These are phyloP conservation scores for Rhyacichthys aspro DNA, from an alignment of 2,797 vertebrate species.

Conservation along the genomic window DNA sequence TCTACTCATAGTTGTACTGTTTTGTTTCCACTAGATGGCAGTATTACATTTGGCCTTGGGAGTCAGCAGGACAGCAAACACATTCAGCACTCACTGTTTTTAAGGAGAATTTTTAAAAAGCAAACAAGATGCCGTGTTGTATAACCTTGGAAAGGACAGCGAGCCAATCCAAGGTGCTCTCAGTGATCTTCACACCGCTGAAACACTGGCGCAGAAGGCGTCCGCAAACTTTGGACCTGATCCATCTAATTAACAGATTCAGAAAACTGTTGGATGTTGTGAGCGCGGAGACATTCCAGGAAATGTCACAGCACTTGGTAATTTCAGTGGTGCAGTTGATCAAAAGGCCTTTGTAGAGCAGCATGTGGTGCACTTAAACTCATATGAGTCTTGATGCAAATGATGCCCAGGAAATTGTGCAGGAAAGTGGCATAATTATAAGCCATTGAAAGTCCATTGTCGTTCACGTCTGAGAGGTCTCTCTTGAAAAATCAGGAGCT, in stretches of 20 bases:
- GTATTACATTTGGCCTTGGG: constrained; percentile 42
- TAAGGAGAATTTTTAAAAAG: constrained; percentile 14
- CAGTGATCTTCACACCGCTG: constrained; percentile 35
- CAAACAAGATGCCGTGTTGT: constrained; percentile 47
- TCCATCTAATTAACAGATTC: constrained; percentile 68
- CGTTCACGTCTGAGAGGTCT: constrained; percentile 72
- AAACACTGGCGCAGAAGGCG: neutral
- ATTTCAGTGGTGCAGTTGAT: constrained; percentile 39
- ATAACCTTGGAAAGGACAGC: constrained; percentile 62
- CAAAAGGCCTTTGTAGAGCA: constrained; percentile 42
- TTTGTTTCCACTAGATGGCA: constrained; percentile 63
- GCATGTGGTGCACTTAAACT: constrained; percentile 43
- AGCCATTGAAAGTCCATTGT: constrained; percentile 73
- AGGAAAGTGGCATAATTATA: constrained; percentile 72
- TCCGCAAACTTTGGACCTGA: constrained; percentile 46
- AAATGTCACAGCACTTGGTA: constrained; percentile 48
- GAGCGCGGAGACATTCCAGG: constrained; percentile 42
- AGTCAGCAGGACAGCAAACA: neutral
- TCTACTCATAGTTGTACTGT: neutral
- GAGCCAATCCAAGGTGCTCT: constrained; percentile 52
- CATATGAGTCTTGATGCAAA: constrained; percentile 64
- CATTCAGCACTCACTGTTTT: constrained; percentile 35
- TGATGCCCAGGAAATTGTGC: constrained; percentile 64
- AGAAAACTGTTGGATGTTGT: constrained; percentile 40
- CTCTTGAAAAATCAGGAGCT: constrained; percentile 75